Evolutionary conservation across 92 coral and sea anemone genomes (phyloP), one percentile per base, ranked within the genome.

Genomic region (Phenganax stokvisi): DNA sequence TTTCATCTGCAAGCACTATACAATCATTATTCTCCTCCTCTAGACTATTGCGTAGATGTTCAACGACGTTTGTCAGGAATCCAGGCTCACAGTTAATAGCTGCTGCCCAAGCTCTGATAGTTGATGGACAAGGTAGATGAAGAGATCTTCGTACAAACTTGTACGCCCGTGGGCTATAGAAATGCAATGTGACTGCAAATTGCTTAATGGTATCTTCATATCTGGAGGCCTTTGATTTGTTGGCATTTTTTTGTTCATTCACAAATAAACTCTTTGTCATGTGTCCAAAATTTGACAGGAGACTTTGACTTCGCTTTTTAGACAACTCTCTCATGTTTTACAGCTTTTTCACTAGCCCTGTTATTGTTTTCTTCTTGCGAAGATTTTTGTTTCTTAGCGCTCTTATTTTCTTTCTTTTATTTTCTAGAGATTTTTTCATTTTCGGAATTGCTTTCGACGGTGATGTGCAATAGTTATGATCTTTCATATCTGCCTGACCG

Each of bases 111-210:
- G 61, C 57, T 28, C 64, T 7, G 15, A 74, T 74, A 62, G 79
- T 54, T 7, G 79, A 51, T 74, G 62, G 64, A 64, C 70, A 74
- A 53, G 79, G 79, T 74, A 74, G 63, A 30, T 74, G 79, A 55
- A 74, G 60, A 10, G 10, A 3, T 15, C 10, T 52, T 12, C 59
- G 2, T 10, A 47, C 74, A 69, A 27, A 69, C 53, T 1, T 12
- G 74, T 69, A 69, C 0, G 37, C 44, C 15, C 5, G 12, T 27
- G 53, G 53, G 74, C 74, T 69, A 30, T 69, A 69, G n/a, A 69
- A 69, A 69, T 69, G 74, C 55, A 69, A 30, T 31, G 74, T 7
- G 12, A 69, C 74, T 27, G 74, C 74, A 69, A 73, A 54, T 73
- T 73, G 57, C 31, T 47, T 73, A 11, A 54, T 73, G n/a, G 78